Percentiles rank a stretch among this genome's conserved stretches.
Evolutionary conservation across 2,113 vertebrate genomes (phyloP).

Genomic region (Miniopterus natalensis): DNA sequence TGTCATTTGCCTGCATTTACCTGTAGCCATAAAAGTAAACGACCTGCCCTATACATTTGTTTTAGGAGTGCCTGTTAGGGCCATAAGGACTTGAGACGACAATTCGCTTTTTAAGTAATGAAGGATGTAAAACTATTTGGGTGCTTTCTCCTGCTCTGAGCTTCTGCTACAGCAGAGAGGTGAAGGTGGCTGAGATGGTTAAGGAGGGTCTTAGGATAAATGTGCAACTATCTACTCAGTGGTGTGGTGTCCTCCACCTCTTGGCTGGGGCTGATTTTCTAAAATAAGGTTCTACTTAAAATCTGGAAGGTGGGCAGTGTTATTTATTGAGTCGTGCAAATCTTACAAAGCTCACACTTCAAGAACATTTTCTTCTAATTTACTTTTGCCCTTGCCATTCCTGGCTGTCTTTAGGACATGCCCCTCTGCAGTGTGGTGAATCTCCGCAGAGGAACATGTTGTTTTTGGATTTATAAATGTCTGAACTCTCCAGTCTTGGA

Average conservation of each 20-base stretch:
- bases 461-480: conserved; percentile 60
- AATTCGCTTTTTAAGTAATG: conserved; percentile 51
- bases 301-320: background rate
- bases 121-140: conserved; percentile 7
- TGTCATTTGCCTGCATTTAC: conserved; percentile 6
- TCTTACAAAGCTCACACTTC: conserved; percentile 21
- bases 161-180: background rate
- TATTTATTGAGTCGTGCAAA: conserved; percentile 23
- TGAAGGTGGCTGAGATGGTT: background rate
- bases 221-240: background rate
- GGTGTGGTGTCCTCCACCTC: background rate
- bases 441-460: conserved; percentile 10
- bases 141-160: background rate
- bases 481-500: conserved; percentile 12
- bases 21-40: conserved; percentile 25
- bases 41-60: background rate
- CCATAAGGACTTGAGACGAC: background rate
- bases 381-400: background rate
- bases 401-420: background rate
- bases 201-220: conserved; percentile 1
- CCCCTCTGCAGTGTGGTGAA: background rate
- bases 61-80: background rate
- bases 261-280: conserved; percentile 7
- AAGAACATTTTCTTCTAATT: conserved; percentile 36
- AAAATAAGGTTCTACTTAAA: conserved; percentile 35